Evolutionary conservation across 2,797 vertebrate genomes (phyloP).

Genomic region (Sebastes matsubarae): DNA sequence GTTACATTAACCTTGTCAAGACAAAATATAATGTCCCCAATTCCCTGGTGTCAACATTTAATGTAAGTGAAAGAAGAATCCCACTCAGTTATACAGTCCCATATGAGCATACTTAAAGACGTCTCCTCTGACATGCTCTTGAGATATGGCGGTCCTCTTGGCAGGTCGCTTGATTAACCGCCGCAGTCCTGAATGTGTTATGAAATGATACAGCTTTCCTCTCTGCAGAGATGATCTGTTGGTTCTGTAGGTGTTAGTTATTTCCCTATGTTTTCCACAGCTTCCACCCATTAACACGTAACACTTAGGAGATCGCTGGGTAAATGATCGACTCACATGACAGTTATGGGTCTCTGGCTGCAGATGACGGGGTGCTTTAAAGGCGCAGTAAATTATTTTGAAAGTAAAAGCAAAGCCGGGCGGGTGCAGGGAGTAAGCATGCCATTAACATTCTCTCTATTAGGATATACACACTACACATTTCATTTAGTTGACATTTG

Average conservation of each 20-base stretch:
- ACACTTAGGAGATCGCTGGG: slow-evolving; percentile 84
- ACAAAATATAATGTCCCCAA: slow-evolving; percentile 61
- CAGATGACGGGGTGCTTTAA: slow-evolving; percentile 85
- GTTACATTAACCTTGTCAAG: slow-evolving; percentile 68
- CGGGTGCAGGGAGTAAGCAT: slow-evolving; percentile 75
- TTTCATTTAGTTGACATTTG: slow-evolving; percentile 81
- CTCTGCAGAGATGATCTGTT: slow-evolving; percentile 77
- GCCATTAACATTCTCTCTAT: slow-evolving; percentile 82
- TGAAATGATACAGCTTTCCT: slow-evolving; percentile 78
- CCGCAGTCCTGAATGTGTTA: slow-evolving; percentile 79
- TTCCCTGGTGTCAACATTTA: slow-evolving; percentile 66
- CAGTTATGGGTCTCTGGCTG: slow-evolving; percentile 87
- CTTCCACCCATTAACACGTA: slow-evolving; percentile 84
- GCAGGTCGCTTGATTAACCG: slow-evolving; percentile 82
- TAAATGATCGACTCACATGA: slow-evolving; percentile 87
- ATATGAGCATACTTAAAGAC: slow-evolving; percentile 74
- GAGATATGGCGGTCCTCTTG: slow-evolving; percentile 73
- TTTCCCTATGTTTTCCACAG: slow-evolving; percentile 80
- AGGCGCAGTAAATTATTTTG: slow-evolving; percentile 86
- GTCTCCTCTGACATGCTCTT: slow-evolving; percentile 73
- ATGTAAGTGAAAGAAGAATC: slow-evolving; percentile 68
- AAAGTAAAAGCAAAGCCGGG: slow-evolving; percentile 86
- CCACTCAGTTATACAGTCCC: slow-evolving; percentile 65
- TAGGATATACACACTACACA: slow-evolving; percentile 75
- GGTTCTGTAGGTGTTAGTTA: slow-evolving; percentile 82